Conservation (phyloP, 2,797 vertebrate species). For the Poeciliopsis paucimaculata region DNA sequence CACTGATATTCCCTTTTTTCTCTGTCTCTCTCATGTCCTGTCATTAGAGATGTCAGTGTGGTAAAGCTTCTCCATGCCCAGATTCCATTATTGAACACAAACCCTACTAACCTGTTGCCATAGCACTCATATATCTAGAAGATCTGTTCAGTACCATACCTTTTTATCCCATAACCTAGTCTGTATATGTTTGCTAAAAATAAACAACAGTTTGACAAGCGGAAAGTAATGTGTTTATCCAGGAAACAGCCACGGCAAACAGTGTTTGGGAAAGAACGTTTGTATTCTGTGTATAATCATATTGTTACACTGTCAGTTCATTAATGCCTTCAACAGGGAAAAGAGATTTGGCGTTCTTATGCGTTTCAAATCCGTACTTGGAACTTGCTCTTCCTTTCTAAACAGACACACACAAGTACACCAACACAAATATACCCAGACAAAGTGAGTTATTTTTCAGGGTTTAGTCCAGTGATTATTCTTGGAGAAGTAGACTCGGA, state of each 20-base stretch:
- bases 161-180: conserved; percentile 22
- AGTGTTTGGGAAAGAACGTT: conserved; percentile 41
- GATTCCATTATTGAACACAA: conserved; percentile 12
- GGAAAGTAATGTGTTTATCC: conserved; percentile 48
- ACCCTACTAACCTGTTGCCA: conserved; percentile 16
- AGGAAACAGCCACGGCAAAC: conserved; percentile 38
- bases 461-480: conserved; percentile 23
- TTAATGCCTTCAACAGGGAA: conserved; percentile 25
- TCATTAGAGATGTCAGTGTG: conserved; percentile 22
- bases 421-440: background rate
- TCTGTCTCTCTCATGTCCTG: background rate
- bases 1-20: conserved; percentile 11
- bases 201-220: conserved; percentile 43
- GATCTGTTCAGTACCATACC: conserved; percentile 19
- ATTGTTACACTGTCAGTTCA: conserved; percentile 36
- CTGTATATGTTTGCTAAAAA: conserved; percentile 52
- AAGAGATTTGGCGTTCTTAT: conserved; percentile 24
- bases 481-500: conserved; percentile 12
- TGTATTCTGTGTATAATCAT: conserved; percentile 41
- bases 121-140: conserved; percentile 25
- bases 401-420: background rate
- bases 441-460: conserved; percentile 5
- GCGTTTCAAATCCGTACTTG: conserved; percentile 21
- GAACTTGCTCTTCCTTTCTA: conserved; percentile 2
- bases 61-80: conserved; percentile 13